A percentile compares a stretch with the other conserved stretches of the same genome.
Conservation (phyloP, 2,113 vertebrate species). For the Phycodurus eques region DNA sequence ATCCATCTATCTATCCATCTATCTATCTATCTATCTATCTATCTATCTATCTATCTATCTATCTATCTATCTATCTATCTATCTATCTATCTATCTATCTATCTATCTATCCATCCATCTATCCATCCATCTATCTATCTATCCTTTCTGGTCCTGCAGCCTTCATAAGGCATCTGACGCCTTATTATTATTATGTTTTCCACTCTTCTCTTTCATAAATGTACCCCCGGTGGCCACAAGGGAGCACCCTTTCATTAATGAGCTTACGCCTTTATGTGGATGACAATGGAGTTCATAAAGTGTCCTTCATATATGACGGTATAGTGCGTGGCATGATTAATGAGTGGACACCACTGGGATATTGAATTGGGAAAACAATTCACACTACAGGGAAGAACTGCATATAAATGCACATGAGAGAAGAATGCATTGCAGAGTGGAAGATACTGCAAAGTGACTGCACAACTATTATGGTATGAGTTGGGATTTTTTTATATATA, state of each 20-base stretch:
- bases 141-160: slow-evolving; percentile 5
- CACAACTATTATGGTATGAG: neutral
- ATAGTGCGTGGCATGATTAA: slow-evolving; percentile 8
- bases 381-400: neutral
- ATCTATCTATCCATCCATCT: slow-evolving; percentile 41
- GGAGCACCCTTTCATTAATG: slow-evolving; percentile 69
- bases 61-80: slow-evolving; percentile 24
- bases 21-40: slow-evolving; percentile 41
- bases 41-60: slow-evolving; percentile 38
- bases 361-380: neutral
- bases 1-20: slow-evolving; percentile 43
- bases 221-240: slow-evolving; percentile 63
- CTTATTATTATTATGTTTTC: slow-evolving; percentile 34
- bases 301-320: slow-evolving; percentile 18
- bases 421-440: neutral
- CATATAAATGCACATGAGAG: neutral
- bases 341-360: slow-evolving; percentile 5
- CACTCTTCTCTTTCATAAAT: slow-evolving; percentile 32
- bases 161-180: neutral
- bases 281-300: slow-evolving; percentile 8
- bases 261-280: slow-evolving; percentile 21
- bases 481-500: neutral
- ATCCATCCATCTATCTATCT: slow-evolving; percentile 37
- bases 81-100: slow-evolving; percentile 42
- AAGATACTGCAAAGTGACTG: neutral